These are phyloP conservation scores for Microcebus lehilahytsara DNA, from an alignment of 2,113 vertebrate genomes.

Conservation along the genomic window DNA sequence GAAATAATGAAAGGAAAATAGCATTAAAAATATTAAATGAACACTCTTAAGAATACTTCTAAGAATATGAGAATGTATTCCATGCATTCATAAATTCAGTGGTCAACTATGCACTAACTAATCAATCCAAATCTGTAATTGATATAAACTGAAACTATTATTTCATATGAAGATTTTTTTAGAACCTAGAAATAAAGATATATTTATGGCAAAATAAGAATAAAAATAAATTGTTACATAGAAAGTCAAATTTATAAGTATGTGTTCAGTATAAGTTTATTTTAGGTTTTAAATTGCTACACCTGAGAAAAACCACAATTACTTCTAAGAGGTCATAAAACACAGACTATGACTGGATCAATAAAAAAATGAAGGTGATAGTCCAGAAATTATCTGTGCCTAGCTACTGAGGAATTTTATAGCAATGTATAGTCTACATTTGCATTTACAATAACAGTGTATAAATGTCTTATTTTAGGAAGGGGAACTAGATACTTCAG, in stretches of 20 bases:
- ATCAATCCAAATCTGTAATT: not conserved
- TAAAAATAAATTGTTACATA: not conserved
- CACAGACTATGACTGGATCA: not conserved
- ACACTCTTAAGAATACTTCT: not conserved
- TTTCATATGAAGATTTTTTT: not conserved
- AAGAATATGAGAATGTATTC: not conserved
- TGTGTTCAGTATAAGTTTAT: not conserved
- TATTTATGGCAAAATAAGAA: not conserved
- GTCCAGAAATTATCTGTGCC: not conserved
- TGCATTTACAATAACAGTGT: not conserved
- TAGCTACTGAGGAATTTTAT: not conserved
- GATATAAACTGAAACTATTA: not conserved
- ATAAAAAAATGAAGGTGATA: not conserved
- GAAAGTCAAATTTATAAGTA: not conserved
- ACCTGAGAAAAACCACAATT: not conserved
- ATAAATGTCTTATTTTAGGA: not conserved
- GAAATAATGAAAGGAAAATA: slow-evolving; percentile 47
- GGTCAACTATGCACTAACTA: not conserved
- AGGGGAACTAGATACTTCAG: not conserved
- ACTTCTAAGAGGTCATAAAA: not conserved
- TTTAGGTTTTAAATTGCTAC: not conserved
- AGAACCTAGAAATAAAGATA: not conserved
- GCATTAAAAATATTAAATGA: slow-evolving; percentile 3
- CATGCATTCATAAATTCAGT: not conserved
- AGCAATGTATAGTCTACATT: not conserved